Evolutionary conservation across 2,888 invertebrate species (phyloP), one percentile per base, ranked within the genome.

Genomic region (Parapristionchus giblindavisi): DNA sequence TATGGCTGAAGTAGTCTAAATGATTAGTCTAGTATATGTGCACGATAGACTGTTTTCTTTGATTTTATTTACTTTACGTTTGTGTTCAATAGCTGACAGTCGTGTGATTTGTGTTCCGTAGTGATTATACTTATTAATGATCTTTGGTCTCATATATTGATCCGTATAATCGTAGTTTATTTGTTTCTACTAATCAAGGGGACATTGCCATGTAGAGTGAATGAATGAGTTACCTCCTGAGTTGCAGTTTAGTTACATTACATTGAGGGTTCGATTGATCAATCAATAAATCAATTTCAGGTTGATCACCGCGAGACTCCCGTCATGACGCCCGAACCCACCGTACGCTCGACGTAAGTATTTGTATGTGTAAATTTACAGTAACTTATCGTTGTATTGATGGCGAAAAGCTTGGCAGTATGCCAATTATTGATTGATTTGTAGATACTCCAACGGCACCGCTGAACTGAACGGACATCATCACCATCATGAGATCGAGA

Each of bases 401-500:
- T 32, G 48, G 3, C 61, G 29, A n/a, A 36, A 40, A 21, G 40
- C 11, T 40, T 40, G 21, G 14, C n/a, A 63, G 36, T 36, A 21
- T 11, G 56, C 56, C n/a, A 24, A 27, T 24, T 43, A 43, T 65
- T 65, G 17, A 52, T 52, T 68, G 52, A 29, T 43, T 40, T 43
- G 63, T 43, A 65, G 63, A 32, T 65, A 65, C 43, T 65, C 63
- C 43, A 65, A 65, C n/a, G n/a, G n/a, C n/a, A 43, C 63, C 63
- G 6, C 27, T 65, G 21, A 43, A 65, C n/a, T n/a, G 63, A 65
- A 65, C 43, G 63, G 63, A 21, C 75, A 79, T 29, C 56, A 61
- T 24, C 77, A 75, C 36, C 74, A 75, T 61, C 61, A 66, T 32
- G 73, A 76, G 32, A 71, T 66, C 40, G 63, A 78, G 21, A 21